Evolutionary conservation across 2,113 vertebrate species (phyloP).

Genomic region (Myrmecobius fasciatus): DNA sequence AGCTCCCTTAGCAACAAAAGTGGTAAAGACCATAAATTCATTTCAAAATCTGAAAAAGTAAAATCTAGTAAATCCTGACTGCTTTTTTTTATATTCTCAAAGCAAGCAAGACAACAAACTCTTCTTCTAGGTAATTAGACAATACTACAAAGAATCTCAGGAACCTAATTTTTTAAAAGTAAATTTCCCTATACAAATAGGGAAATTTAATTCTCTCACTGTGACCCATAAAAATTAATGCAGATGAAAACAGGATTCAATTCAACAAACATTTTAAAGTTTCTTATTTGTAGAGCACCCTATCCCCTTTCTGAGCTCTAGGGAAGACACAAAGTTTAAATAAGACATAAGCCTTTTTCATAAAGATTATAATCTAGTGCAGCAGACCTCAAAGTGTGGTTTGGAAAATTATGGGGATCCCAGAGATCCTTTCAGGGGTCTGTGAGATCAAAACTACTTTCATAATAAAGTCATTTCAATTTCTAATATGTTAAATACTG

Average conservation of each 20-base stretch:
- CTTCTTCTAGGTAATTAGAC: neutral
- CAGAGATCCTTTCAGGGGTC: no score
- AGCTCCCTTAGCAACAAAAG: conserved; percentile 74
- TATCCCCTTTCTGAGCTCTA: neutral
- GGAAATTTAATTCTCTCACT: conserved; percentile 41
- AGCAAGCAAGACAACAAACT: conserved; percentile 54
- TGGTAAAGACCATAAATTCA: conserved; percentile 60
- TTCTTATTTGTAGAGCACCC: neutral
- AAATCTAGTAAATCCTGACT: conserved; percentile 72
- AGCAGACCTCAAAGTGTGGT: neutral
- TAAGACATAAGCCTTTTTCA: neutral
- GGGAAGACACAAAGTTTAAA: neutral
- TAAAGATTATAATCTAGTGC: neutral
- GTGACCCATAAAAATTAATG: conserved; percentile 23
- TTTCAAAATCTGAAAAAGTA: conserved; percentile 70
- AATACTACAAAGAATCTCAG: conserved; percentile 46
- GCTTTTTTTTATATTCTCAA: conserved; percentile 42
- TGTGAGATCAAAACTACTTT: neutral
- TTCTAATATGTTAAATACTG: neutral
- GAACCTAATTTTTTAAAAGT: conserved; percentile 21
- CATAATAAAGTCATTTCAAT: neutral
- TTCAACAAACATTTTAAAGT: neutral
- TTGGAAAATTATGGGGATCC: neutral
- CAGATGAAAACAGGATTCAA: conserved; percentile 13
- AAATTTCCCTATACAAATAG: conserved; percentile 48